phyloP scores from a whole-genome alignment of 2,888 invertebrate species.

The Smittia sp. region DNA sequence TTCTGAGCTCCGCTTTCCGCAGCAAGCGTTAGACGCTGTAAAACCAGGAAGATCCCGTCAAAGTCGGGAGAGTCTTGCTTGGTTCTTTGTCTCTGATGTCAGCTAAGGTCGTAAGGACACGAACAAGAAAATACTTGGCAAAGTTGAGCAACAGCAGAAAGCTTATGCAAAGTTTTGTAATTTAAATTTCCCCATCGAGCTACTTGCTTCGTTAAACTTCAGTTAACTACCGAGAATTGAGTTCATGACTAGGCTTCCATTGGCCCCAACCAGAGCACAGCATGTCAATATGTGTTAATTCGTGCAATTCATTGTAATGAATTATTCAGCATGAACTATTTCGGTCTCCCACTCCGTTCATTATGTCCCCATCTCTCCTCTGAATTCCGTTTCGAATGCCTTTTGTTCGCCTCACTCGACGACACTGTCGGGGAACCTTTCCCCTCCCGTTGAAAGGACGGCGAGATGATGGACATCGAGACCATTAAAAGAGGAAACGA shows the following conservation, averaged over 20 bases:
- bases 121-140: not conserved
- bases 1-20: not conserved
- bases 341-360: slow-evolving; percentile 9
- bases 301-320: slow-evolving; percentile 26
- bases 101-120: not conserved
- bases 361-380: not conserved
- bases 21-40: too few relatives aligned
- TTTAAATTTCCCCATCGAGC: slow-evolving; percentile 20
- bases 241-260: not conserved
- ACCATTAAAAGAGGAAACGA: slow-evolving; percentile 30
- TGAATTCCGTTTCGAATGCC: not conserved
- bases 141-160: not conserved
- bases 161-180: slow-evolving; percentile 19
- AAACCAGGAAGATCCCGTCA: not conserved
- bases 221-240: not conserved
- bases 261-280: not conserved
- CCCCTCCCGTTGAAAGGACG: not conserved
- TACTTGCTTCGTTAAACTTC: not conserved
- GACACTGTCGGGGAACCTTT: not conserved
- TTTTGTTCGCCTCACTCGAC: not conserved
- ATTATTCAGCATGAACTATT: slow-evolving; percentile 35
- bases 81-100: not conserved
- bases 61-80: not conserved
- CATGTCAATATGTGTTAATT: slow-evolving; percentile 31
- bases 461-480: slow-evolving; percentile 27